Evolutionary conservation across 2,888 invertebrate species (phyloP), one percentile per base, ranked within the genome.

Genomic region (Eristalis intricaria): DNA sequence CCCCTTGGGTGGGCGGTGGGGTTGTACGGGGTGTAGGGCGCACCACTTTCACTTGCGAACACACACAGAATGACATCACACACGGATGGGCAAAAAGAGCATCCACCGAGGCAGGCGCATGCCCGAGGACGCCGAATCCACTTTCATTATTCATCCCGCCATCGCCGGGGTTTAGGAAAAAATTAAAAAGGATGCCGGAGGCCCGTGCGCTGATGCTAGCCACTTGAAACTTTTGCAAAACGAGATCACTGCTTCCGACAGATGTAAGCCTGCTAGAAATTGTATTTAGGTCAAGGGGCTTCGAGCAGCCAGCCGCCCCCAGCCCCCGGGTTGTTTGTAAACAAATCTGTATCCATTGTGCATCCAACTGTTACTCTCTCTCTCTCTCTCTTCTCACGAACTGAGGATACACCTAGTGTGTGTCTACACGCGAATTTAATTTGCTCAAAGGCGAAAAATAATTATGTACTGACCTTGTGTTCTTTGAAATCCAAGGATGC

Each of bases 91-190:
- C 60, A 35, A 35, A 22, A 11, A 35, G 69, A 56, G 32, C 26
- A 63, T 38, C 75, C 69, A 29, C 15, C 35, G n/a, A 19, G 23
- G 63, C 38, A 26, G 56, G 84, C 87, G 87, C 87, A 87, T 84
- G 87, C 69, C 65, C 63, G 8, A 50, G 50, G n/a, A 7, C 8
- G 50, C 19, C 1, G 43, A 4, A 19, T 23, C 64, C 22, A 23
- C 76, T 73, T 75, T 65, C 71, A 76, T 84, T 87, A 80, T 79
- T 80, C 87, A 87, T 87, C 76, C 83, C 84, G 84, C 87, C 87
- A 87, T 76, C 65, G 76, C 63, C 76, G 75, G 83, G 50, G 75
- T 68, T 73, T 79, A 68, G 80, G 73, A 79, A 84, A n/a, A n/a
- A n/a, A n/a, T n/a, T n/a, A n/a, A n/a, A 11, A 69, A 76, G 38